A percentile compares a stretch with the other conserved stretches of the same genome.
phyloP scores from a whole-genome alignment of 2,888 invertebrate species.

The Heteromurus nitidus region DNA sequence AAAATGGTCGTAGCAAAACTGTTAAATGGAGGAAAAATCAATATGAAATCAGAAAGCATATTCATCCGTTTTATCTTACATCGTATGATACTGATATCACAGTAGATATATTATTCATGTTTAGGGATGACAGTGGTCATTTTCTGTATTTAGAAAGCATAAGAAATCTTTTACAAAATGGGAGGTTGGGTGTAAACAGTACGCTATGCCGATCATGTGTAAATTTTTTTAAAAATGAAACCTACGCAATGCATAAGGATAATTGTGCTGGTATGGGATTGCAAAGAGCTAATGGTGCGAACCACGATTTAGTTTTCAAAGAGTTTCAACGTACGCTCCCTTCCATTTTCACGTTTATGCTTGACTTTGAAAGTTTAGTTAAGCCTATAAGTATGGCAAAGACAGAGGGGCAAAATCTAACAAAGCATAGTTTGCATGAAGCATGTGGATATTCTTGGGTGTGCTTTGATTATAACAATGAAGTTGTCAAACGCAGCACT shows the following conservation, averaged over 20 bases:
- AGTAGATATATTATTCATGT: neutral
- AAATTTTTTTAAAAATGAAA: neutral
- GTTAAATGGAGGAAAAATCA: neutral
- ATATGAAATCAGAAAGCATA: neutral
- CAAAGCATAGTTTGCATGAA: slow-evolving; percentile 6
- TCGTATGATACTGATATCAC: neutral
- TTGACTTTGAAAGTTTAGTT: slow-evolving; percentile 35
- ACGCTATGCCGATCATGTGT: slow-evolving; percentile 26
- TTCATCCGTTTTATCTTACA: neutral
- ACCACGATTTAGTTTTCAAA: slow-evolving; percentile 1
- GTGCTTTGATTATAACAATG: slow-evolving; percentile 14
- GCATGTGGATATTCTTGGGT: slow-evolving; percentile 34
- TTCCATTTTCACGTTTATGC: neutral
- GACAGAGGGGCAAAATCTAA: neutral
- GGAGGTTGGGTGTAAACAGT: neutral
- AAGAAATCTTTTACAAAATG: neutral
- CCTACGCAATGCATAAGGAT: neutral
- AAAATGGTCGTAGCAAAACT: neutral
- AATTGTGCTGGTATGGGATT: neutral
- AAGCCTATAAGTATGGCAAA: too few species aligned
- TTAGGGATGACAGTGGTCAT: neutral
- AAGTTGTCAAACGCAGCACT: neutral
- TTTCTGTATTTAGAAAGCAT: slow-evolving; percentile 22
- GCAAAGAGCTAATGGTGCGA: neutral
- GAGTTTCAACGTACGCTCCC: neutral